These are phyloP conservation scores for Pluvianellus socialis DNA, from an alignment of 2,113 vertebrate genomes.

Conservation along the genomic window DNA sequence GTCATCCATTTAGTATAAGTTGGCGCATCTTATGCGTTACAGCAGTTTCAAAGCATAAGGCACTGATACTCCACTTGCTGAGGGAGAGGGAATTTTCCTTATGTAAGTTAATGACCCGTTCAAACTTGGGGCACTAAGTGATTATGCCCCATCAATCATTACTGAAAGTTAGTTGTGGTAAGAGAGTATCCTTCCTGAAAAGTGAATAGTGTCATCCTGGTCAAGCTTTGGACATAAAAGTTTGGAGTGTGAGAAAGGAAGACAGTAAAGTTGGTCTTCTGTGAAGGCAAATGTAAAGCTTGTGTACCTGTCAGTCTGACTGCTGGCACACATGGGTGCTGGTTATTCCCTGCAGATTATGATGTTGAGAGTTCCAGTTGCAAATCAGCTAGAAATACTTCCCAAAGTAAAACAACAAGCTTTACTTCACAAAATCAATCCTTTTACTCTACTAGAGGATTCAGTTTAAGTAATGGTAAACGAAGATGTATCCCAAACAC, in stretches of 20 bases:
- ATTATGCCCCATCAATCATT: not conserved
- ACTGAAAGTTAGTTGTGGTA: not conserved
- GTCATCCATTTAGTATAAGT: not conserved
- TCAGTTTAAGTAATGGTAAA: not conserved
- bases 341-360: not conserved
- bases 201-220: not conserved
- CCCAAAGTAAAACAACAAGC: not conserved
- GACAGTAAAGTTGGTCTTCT: not conserved
- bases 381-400: not conserved
- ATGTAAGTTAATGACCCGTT: not conserved
- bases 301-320: no score
- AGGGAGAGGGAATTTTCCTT: not conserved
- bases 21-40: not conserved
- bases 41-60: not conserved
- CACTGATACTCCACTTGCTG: not conserved
- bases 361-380: not conserved
- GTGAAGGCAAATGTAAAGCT: not conserved
- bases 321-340: fast-evolving
- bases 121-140: not conserved
- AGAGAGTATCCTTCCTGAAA: not conserved
- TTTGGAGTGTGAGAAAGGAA: not conserved
- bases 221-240: not conserved
- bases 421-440: not conserved
- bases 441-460: not conserved
- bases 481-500: not conserved